A percentile compares a stretch with the other conserved stretches of the same genome.
phyloP scores from a whole-genome alignment of 2,888 invertebrate genomes.

The Neoascia interrupta region DNA sequence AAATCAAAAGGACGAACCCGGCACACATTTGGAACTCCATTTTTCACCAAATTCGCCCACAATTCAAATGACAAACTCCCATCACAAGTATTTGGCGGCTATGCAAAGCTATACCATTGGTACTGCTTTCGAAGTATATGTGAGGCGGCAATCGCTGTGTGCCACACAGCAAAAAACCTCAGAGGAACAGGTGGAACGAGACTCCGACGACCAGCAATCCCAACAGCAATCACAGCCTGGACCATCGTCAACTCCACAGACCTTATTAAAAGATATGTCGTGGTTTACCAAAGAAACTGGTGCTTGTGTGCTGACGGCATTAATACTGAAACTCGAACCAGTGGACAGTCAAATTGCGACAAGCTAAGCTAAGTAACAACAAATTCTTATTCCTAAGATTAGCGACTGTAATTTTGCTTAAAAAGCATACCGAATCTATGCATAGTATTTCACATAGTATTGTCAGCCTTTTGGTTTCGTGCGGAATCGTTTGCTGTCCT shows the following conservation, averaged over 20 bases:
- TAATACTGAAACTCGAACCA: constrained; percentile 77
- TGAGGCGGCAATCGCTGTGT: constrained; percentile 78
- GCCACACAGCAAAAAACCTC: constrained; percentile 64
- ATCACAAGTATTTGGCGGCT: constrained; percentile 76
- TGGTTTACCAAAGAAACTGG: constrained; percentile 80
- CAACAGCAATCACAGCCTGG: constrained; percentile 58
- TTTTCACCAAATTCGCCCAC: constrained; percentile 77
- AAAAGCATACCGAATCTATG: constrained; percentile 47
- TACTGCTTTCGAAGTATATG: constrained; percentile 79
- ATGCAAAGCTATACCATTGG: constrained; percentile 77
- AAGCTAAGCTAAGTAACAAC: constrained; percentile 20
- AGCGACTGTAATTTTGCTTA: constrained; percentile 62
- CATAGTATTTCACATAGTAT: constrained; percentile 21
- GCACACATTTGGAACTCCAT: constrained; percentile 77
- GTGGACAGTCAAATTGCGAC: constrained; percentile 55
- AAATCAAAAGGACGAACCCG: constrained; percentile 79
- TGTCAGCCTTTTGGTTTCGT: constrained; percentile 18
- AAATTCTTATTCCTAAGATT: constrained; percentile 29
- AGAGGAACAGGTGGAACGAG: constrained; percentile 24
- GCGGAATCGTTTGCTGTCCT: background rate
- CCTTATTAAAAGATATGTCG: constrained; percentile 76
- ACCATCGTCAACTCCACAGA: constrained; percentile 72
- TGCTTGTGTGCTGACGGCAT: constrained; percentile 78
- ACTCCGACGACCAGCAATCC: constrained; percentile 48
- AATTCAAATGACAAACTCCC: constrained; percentile 75